These are phyloP conservation scores for Cheiracanthium punctorium DNA, from an alignment of 2,888 invertebrate genomes.

Conservation along the genomic window DNA sequence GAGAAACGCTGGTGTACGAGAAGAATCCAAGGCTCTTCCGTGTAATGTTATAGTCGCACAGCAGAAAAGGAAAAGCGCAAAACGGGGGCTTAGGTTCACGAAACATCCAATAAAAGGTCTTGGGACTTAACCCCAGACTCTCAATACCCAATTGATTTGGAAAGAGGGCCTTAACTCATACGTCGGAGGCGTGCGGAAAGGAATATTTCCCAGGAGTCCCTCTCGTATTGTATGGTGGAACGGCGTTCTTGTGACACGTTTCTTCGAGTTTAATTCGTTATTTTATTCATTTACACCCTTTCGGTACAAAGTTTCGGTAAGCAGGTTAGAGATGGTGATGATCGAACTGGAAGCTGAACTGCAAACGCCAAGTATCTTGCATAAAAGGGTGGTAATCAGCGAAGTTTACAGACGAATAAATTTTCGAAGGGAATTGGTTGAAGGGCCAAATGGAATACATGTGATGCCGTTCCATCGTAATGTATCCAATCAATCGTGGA, in stretches of 20 bases:
- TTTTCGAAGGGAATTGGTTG: too few relatives aligned
- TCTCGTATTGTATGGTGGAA: background rate
- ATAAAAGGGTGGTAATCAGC: too few relatives aligned
- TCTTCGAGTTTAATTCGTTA: background rate
- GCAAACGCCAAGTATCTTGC: too few relatives aligned
- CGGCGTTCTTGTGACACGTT: constrained; percentile 1
- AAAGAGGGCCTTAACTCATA: constrained; percentile 7
- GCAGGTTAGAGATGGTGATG: too few relatives aligned
- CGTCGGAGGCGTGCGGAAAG: background rate
- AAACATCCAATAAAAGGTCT: background rate
- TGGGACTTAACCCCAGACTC: background rate
- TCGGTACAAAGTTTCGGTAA: too few relatives aligned
- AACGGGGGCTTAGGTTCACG: background rate
- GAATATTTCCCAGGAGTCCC: background rate
- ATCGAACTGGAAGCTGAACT: too few relatives aligned
- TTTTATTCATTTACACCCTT: too few relatives aligned
- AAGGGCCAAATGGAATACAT: too few relatives aligned
- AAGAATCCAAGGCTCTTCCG: background rate
- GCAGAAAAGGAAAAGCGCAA: background rate
- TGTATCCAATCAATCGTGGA: too few relatives aligned
- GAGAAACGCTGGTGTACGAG: background rate
- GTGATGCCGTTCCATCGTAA: too few relatives aligned
- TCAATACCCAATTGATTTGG: constrained; percentile 13
- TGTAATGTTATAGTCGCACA: background rate
- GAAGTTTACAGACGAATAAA: too few relatives aligned